phyloP scores from a whole-genome alignment of 2,888 invertebrate species.

The Leptinotarsa haldemani region DNA sequence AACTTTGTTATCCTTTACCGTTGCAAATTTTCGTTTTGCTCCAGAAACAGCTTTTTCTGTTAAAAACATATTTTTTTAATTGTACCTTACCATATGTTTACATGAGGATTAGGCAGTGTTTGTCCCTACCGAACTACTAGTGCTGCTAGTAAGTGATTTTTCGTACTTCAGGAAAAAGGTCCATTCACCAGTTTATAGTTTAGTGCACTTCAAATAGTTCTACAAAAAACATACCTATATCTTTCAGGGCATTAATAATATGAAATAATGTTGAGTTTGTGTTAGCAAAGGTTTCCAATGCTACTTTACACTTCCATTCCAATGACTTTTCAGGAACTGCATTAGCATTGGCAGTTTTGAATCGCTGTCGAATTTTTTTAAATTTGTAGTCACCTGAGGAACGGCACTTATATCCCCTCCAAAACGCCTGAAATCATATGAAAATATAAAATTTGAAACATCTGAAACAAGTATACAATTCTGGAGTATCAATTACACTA shows the following conservation, averaged over 20 bases:
- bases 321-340: slow-evolving; percentile 61
- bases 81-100: too few relatives aligned
- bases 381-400: slow-evolving; percentile 51
- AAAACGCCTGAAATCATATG: slow-evolving; percentile 56
- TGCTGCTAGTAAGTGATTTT: too few relatives aligned
- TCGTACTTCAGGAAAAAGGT: too few relatives aligned
- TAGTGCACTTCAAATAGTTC: slow-evolving; percentile 57
- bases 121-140: too few relatives aligned
- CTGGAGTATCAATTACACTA: too few relatives aligned
- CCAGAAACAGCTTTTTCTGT: too few relatives aligned
- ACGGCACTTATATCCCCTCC: slow-evolving; percentile 64
- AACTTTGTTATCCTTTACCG: too few relatives aligned
- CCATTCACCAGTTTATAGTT: too few relatives aligned
- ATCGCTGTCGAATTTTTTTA: slow-evolving; percentile 57
- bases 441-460: slow-evolving; percentile 23
- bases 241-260: slow-evolving; percentile 62
- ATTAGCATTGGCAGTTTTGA: slow-evolving; percentile 57
- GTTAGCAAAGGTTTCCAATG: slow-evolving; percentile 57
- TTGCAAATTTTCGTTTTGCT: too few relatives aligned
- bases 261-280: slow-evolving; percentile 59
- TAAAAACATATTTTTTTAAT: too few relatives aligned
- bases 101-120: too few relatives aligned
- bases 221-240: slow-evolving; percentile 61
- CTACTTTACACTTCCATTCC: slow-evolving; percentile 57
- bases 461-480: too few relatives aligned